phyloP scores from a whole-genome alignment of 2,888 invertebrate species.

The Drosophila paramelanica region DNA sequence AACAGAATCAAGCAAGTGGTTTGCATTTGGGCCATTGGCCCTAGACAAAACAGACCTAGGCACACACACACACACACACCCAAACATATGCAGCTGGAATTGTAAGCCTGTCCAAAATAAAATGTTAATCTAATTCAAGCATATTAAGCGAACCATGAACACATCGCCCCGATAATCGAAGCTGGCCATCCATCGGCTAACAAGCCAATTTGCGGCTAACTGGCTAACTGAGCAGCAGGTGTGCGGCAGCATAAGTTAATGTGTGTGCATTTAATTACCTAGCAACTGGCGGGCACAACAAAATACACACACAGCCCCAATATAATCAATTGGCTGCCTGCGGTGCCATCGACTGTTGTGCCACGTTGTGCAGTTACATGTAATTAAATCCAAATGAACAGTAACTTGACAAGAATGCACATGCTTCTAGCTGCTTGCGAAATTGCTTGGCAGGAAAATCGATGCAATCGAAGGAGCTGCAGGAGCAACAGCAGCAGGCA shows the following conservation, averaged over 20 bases:
- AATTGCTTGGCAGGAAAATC: conserved; percentile 62
- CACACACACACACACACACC: conserved; percentile 1
- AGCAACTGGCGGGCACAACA: conserved; percentile 47
- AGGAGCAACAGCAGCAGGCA: conserved; percentile 18
- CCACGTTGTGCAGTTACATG: conserved; percentile 22
- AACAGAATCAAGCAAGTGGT: conserved; percentile 78
- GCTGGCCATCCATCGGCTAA: conserved; percentile 10
- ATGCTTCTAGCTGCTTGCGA: conserved; percentile 14
- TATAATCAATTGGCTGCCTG: conserved; percentile 56
- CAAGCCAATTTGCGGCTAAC: conserved; percentile 27
- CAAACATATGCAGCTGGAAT: conserved; percentile 23
- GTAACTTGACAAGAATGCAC: conserved; percentile 52
- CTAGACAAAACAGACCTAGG: conserved; percentile 42
- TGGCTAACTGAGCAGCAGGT: conserved; percentile 32
- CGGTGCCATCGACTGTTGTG: conserved; percentile 32
- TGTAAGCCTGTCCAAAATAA: conserved; percentile 30
- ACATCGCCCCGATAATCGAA: conserved; percentile 42
- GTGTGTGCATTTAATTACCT: conserved; percentile 49
- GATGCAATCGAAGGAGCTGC: conserved; percentile 71
- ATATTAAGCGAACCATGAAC: conserved; percentile 14
- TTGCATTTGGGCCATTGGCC: conserved; percentile 63
- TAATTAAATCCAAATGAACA: conserved; percentile 70
- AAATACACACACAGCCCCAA: conserved; percentile 10
- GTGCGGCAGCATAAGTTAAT: conserved; percentile 56
- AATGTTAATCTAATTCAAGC: conserved; percentile 21